Conservation (phyloP, 2,888 invertebrate genomes). For the Heteropelma amictum region DNA sequence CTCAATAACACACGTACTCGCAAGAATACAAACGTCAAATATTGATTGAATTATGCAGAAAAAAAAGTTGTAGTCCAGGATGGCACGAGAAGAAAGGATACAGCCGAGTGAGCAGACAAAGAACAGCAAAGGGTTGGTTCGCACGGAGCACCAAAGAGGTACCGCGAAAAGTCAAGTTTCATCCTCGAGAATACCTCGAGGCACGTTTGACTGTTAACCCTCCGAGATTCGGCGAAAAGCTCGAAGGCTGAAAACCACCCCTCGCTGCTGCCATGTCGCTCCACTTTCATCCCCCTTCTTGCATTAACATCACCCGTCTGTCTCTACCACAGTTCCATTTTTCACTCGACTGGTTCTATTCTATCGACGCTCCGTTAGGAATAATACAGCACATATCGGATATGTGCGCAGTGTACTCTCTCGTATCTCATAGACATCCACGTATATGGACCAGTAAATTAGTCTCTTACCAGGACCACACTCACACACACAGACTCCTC, state of each 20-base stretch:
- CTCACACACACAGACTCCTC: background rate
- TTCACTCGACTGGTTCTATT: slow-evolving; percentile 15
- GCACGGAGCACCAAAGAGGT: slow-evolving; percentile 19
- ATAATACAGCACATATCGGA: background rate
- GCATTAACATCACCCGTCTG: slow-evolving; percentile 17
- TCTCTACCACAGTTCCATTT: slow-evolving; percentile 21
- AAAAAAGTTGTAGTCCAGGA: background rate
- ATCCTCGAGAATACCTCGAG: slow-evolving; percentile 61
- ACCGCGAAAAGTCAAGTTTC: slow-evolving; percentile 41
- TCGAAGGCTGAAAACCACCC: slow-evolving; percentile 59
- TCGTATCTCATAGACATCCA: background rate
- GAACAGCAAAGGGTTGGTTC: slow-evolving; percentile 51
- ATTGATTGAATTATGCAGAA: slow-evolving; percentile 22
- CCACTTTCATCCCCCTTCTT: slow-evolving; percentile 33
- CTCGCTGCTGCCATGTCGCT: slow-evolving; percentile 21
- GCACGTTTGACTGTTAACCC: slow-evolving; percentile 71
- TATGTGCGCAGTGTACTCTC: background rate
- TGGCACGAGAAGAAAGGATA: slow-evolving; percentile 10
- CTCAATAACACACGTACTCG: too few relatives aligned
- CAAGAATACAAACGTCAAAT: too few relatives aligned
- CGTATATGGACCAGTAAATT: slow-evolving; percentile 15
- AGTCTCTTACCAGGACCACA: background rate
- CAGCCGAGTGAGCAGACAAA: slow-evolving; percentile 50
- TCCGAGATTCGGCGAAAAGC: slow-evolving; percentile 67
- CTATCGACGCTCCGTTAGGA: background rate